Conservation (phyloP, 2,113 vertebrate genomes). For the Rhodinocichla rosea region DNA sequence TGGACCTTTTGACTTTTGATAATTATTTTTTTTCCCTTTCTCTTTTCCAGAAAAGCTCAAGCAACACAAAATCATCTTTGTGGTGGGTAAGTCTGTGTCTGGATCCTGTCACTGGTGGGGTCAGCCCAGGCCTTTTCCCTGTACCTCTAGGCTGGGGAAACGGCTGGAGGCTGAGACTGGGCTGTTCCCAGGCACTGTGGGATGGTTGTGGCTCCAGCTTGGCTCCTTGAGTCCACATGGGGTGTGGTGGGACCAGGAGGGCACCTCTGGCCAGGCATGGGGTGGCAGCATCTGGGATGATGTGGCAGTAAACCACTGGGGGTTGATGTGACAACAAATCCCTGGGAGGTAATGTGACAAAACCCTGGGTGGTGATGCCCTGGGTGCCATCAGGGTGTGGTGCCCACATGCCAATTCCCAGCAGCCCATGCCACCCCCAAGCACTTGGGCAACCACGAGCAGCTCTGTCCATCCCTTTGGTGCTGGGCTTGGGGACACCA, state of each 20-base stretch:
- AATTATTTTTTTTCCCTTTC: background rate
- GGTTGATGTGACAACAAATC: background rate
- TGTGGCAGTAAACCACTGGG: background rate
- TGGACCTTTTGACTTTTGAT: background rate
- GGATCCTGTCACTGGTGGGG: background rate
- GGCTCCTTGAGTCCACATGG: fast-evolving
- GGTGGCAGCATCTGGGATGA: background rate
- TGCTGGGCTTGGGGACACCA: background rate
- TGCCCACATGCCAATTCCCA: background rate
- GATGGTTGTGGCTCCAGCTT: background rate
- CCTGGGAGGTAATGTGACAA: background rate
- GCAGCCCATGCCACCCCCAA: background rate
- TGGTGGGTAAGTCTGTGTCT: conserved; percentile 87
- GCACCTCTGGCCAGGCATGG: background rate
- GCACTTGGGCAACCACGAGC: background rate
- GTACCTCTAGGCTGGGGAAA: background rate
- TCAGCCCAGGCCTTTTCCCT: background rate
- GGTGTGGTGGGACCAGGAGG: background rate
- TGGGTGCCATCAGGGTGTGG: background rate
- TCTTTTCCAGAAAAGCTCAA: conserved; percentile 88
- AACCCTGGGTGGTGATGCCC: background rate
- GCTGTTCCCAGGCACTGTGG: background rate
- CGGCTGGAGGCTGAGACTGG: background rate
- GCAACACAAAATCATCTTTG: conserved; percentile 94
- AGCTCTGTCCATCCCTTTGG: background rate